Evolutionary conservation across 2,888 invertebrate genomes (phyloP).

Genomic region (Erebia palarica): DNA sequence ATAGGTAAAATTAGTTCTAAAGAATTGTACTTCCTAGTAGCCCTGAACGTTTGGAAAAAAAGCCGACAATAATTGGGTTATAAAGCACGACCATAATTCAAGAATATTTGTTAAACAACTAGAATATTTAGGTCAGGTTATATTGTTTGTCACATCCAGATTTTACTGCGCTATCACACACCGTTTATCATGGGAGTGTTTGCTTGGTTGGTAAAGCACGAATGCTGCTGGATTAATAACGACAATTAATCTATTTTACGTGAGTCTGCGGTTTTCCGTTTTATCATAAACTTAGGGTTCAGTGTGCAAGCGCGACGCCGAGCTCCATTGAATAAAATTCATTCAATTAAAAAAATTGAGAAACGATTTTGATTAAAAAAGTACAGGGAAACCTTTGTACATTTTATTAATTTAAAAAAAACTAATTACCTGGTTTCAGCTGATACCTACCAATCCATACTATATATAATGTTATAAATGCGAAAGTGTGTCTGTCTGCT

Average conservation of each 20-base stretch:
- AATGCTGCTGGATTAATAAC: conserved; percentile 30
- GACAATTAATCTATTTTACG: conserved; percentile 32
- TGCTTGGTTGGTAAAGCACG: conserved; percentile 29
- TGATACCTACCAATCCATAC: too few species aligned
- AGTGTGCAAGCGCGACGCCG: background rate
- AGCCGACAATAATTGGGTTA: background rate
- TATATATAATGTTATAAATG: too few species aligned
- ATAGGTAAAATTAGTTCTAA: too few species aligned
- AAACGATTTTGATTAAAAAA: background rate
- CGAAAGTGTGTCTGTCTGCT: too few species aligned
- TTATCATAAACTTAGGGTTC: conserved; percentile 19
- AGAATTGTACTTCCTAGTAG: too few species aligned
- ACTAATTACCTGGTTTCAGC: too few species aligned
- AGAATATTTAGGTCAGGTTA: conserved; percentile 33
- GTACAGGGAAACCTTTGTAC: too few species aligned
- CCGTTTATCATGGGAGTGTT: conserved; percentile 34
- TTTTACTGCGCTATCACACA: conserved; percentile 34
- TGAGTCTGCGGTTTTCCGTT: conserved; percentile 17
- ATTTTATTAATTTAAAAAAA: too few species aligned
- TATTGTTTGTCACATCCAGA: conserved; percentile 38
- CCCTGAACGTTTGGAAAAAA: background rate
- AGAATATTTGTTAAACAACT: conserved; percentile 19
- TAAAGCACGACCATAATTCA: background rate
- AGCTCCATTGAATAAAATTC: background rate
- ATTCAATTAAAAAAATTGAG: background rate